Base-by-base conservation (phyloP, 2,797 vertebrate species). In the Morus bassanus region DNA sequence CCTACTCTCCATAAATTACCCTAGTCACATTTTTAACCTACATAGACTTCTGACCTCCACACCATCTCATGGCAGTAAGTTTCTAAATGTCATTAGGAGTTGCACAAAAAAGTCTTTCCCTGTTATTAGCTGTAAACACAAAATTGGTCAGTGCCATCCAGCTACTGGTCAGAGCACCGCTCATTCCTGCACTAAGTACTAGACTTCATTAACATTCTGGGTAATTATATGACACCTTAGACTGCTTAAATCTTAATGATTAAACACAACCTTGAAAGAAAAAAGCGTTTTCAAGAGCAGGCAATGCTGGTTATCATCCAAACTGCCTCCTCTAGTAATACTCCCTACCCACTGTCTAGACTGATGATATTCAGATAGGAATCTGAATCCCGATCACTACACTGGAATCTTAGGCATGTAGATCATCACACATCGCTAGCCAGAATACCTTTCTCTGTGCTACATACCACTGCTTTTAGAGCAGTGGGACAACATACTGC, bases 291-390 rank as follows among this genome's bases (percentile, higher is more conserved):
- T 85, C 70, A 90, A 90, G 85, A 90, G 46, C 33, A 67, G 67
- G 59, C 56, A 68, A 39, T 27, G 18, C 13, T 85, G n/a, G 41
- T 37, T 18, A 77, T 80, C 45, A 56, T 53, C 81, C 84, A 85
- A 92, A 74, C 23, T 56, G 57, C 70, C 83, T 95, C 48, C 72
- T 89, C 79, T 18, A 82, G 76, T 75, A 80, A 69, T 86, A 90
- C n/a, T 91, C 50, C 50, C 69, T 92, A 61, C 64, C 81, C 72
- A 68, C 81, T 72, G 93, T 91, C 96, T 95, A 92, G 93, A 94
- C 75, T 33, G 6, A 83, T 1, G 2, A 91, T 59, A 94, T 35
- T 91, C 76, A 90, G 88, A 93, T 70, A 73, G 83, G 54, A 76
- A 91, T 94, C 88, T 87, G 72, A 91, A 77, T 79, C 60, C 75